phyloP scores from a whole-genome alignment of 2,797 vertebrate species.

The Ibycter americanus region DNA sequence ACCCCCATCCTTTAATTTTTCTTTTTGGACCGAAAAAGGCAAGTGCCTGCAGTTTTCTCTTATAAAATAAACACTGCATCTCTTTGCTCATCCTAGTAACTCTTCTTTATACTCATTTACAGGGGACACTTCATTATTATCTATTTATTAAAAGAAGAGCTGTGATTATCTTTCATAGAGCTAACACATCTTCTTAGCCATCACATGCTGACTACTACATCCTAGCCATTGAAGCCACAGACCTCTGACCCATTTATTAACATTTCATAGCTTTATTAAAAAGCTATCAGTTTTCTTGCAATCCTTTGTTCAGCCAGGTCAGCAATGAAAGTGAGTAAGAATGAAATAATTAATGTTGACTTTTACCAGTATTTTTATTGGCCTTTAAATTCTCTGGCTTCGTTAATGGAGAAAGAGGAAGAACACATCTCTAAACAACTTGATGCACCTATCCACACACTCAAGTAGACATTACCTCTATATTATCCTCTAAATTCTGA shows the following conservation, averaged over 20 bases:
- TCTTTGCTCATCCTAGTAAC: not conserved
- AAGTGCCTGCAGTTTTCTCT: not conserved
- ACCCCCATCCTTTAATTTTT: not conserved
- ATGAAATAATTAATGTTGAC: not conserved
- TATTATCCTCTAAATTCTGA: not conserved
- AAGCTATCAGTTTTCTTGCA: not conserved
- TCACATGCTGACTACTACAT: not conserved
- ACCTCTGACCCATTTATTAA: not conserved
- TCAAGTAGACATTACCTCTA: not conserved
- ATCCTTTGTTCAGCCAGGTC: not conserved
- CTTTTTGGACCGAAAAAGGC: not conserved
- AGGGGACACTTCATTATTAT: not conserved
- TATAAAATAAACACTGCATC: not conserved
- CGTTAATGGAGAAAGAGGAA: not conserved
- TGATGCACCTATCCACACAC: not conserved
- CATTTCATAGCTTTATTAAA: not conserved
- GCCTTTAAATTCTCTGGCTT: not conserved
- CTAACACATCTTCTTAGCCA: not conserved
- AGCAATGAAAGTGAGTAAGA: not conserved
- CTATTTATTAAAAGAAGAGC: not conserved
- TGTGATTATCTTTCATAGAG: not conserved
- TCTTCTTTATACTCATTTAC: not conserved
- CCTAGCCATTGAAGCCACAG: not conserved
- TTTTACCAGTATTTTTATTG: not conserved
- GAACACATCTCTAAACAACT: not conserved